A percentile compares a stretch with the other conserved stretches of the same genome.
These are phyloP conservation scores for Silurus aristotelis DNA, from an alignment of 2,797 vertebrate genomes.

Conservation along the genomic window DNA sequence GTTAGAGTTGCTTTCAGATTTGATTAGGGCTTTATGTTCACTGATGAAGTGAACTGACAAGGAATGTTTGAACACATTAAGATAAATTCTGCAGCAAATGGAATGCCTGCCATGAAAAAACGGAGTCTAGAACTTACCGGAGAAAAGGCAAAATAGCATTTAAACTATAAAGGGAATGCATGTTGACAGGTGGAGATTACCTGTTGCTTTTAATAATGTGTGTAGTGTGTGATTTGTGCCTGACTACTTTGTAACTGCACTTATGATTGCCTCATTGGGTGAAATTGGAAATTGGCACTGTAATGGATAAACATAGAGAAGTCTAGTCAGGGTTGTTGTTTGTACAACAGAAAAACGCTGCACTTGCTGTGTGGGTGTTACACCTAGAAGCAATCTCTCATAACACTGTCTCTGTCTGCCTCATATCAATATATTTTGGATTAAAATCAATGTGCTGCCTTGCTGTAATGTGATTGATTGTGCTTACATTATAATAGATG, in stretches of 20 bases:
- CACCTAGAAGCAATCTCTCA: conserved; percentile 16
- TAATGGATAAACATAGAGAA: conserved; percentile 21
- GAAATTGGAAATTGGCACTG: conserved; percentile 8
- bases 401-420: conserved; percentile 9
- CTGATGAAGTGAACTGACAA: conserved; percentile 38
- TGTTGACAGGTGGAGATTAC: conserved; percentile 26
- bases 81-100: conserved; percentile 31
- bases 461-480: conserved; percentile 45
- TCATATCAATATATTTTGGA: conserved; percentile 35
- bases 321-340: background rate
- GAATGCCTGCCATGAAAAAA: background rate
- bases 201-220: conserved; percentile 27
- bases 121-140: conserved; percentile 6
- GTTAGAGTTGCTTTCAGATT: conserved; percentile 36
- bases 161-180: conserved; percentile 17
- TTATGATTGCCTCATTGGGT: background rate
- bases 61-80: conserved; percentile 42
- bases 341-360: conserved; percentile 6
- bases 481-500: conserved; percentile 37
- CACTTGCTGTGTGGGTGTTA: conserved; percentile 1
- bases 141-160: background rate
- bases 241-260: conserved; percentile 1
- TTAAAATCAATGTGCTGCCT: conserved; percentile 49
- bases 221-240: conserved; percentile 14
- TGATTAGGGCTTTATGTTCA: conserved; percentile 20